These are phyloP conservation scores for Drosophila pegasa DNA, from an alignment of 2,888 invertebrate species.

Conservation along the genomic window DNA sequence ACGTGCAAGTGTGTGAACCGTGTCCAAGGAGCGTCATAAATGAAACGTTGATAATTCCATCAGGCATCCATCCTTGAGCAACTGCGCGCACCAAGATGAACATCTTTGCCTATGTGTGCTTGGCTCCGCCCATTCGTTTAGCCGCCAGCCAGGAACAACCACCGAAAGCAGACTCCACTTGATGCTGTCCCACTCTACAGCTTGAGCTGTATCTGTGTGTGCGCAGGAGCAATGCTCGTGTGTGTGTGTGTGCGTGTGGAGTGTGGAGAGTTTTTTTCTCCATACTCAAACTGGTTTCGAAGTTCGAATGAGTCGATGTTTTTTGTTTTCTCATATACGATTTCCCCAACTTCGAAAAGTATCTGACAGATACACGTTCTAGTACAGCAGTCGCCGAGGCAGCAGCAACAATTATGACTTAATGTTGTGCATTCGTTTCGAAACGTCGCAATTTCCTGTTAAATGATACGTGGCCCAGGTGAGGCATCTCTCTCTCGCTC, in stretches of 20 bases:
- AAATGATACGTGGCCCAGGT: slow-evolving; percentile 72
- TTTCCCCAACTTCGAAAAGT: slow-evolving; percentile 74
- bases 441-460: slow-evolving; percentile 74
- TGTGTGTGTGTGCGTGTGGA: slow-evolving; percentile 7
- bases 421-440: slow-evolving; percentile 68
- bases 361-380: slow-evolving; percentile 66
- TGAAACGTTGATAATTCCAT: slow-evolving; percentile 66
- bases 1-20: slow-evolving; percentile 58
- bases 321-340: background rate
- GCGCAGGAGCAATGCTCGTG: slow-evolving; percentile 37
- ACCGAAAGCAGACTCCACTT: slow-evolving; percentile 39
- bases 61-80: slow-evolving; percentile 44
- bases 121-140: slow-evolving; percentile 63
- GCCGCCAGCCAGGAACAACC: slow-evolving; percentile 32
- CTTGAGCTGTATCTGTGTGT: slow-evolving; percentile 4
- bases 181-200: slow-evolving; percentile 32
- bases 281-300: slow-evolving; percentile 65
- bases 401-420: slow-evolving; percentile 71
- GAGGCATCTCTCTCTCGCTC: no score
- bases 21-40: slow-evolving; percentile 62
- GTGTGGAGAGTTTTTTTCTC: slow-evolving; percentile 55
- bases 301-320: slow-evolving; percentile 54
- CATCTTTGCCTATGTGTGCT: slow-evolving; percentile 31
- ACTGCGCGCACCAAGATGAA: slow-evolving; percentile 16
- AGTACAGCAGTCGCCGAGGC: background rate